Percentiles rank a stretch among this genome's conserved stretches.
phyloP scores from a whole-genome alignment of 64 coral and sea anemone species.

The Montipora efflorescens region DNA sequence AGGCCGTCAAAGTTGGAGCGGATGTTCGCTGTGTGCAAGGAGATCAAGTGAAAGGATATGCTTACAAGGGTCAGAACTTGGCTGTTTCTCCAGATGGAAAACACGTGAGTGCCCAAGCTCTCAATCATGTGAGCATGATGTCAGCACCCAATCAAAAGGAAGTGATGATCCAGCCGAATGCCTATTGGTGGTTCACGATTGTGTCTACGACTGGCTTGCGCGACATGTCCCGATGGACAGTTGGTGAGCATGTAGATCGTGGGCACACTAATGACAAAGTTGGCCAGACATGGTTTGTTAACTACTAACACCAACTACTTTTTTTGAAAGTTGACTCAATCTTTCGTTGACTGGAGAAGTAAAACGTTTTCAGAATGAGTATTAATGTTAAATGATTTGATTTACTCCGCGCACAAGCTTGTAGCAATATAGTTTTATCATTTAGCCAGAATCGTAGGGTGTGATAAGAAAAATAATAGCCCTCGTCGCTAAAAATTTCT shows the following conservation, averaged over 20 bases:
- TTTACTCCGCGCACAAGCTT: background rate
- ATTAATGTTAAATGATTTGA: background rate
- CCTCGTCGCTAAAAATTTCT: too few species aligned
- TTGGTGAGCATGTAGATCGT: slow-evolving; percentile 76
- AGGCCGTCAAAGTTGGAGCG: slow-evolving; percentile 80
- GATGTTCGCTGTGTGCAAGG: slow-evolving; percentile 80
- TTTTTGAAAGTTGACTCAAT: background rate
- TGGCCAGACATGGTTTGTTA: slow-evolving; percentile 80
- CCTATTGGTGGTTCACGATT: slow-evolving; percentile 93
- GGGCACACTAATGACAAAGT: slow-evolving; percentile 69
- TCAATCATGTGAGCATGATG: slow-evolving; percentile 73
- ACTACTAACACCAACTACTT: slow-evolving; percentile 17
- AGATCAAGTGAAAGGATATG: slow-evolving; percentile 48
- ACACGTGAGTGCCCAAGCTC: slow-evolving; percentile 72
- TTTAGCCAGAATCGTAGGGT: too few species aligned
- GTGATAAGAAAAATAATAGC: too few species aligned
- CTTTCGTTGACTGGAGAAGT: background rate
- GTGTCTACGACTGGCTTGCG: slow-evolving; percentile 71
- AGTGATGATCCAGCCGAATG: slow-evolving; percentile 62
- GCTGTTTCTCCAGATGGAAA: slow-evolving; percentile 58
- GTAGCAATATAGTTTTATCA: background rate
- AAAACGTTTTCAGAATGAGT: background rate
- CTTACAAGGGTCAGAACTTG: slow-evolving; percentile 83
- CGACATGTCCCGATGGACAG: slow-evolving; percentile 91
- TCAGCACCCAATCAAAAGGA: slow-evolving; percentile 59